These are phyloP conservation scores for Gastracanthus pulcherrimus DNA, from an alignment of 2,888 invertebrate species.

Conservation along the genomic window DNA sequence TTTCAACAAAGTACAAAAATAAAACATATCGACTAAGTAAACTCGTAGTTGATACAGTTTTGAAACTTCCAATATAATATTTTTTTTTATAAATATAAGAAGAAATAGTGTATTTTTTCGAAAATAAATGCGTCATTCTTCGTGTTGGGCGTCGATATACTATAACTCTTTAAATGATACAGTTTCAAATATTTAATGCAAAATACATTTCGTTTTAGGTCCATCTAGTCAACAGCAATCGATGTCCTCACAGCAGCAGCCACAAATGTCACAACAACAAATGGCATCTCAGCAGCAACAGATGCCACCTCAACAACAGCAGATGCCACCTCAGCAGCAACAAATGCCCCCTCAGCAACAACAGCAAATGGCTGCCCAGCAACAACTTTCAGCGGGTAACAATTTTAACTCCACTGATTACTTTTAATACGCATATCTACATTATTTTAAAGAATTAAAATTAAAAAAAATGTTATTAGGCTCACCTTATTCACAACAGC, in stretches of 20 bases:
- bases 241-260: conserved; percentile 63
- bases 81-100: too few species aligned
- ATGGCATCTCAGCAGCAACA: not conserved
- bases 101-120: too few species aligned
- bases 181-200: not conserved
- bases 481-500: conserved; percentile 44
- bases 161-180: too few species aligned
- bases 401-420: not conserved
- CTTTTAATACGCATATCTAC: not conserved
- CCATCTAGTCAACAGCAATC: conserved; percentile 46
- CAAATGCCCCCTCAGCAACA: conserved; percentile 63
- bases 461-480: conserved; percentile 19
- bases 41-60: too few species aligned
- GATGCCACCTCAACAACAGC: conserved; percentile 61
- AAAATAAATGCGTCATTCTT: too few species aligned
- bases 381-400: conserved; percentile 63
- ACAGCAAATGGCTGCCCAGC: conserved; percentile 59
- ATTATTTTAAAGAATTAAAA: not conserved
- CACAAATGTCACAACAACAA: conserved; percentile 45
- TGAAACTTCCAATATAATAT: too few species aligned
- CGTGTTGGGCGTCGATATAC: too few species aligned
- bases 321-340: conserved; percentile 62
- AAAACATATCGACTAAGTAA: too few species aligned
- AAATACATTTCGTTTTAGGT: not conserved
- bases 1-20: too few species aligned